A percentile compares a stretch with the other conserved stretches of the same genome.
phyloP scores from a whole-genome alignment of 2,888 invertebrate species.

The Lepidochitona cinerea region DNA sequence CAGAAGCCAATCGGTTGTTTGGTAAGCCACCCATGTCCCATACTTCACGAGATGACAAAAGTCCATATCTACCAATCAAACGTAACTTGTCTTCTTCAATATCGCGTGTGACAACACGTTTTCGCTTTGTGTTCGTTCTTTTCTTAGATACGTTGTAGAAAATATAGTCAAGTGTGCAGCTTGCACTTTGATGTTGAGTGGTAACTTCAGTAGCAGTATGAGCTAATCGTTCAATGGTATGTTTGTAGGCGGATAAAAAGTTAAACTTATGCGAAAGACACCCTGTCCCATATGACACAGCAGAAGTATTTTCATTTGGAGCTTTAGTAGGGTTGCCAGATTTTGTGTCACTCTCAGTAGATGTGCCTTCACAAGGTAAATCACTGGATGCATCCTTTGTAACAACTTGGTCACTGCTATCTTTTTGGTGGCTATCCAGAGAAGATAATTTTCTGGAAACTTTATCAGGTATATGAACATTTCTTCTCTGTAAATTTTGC shows the following conservation, averaged over 20 bases:
- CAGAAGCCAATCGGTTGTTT: slow-evolving; percentile 73
- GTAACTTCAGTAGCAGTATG: slow-evolving; percentile 77
- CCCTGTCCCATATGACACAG: slow-evolving; percentile 76
- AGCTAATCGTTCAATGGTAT: slow-evolving; percentile 56
- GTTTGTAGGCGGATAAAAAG: slow-evolving; percentile 80
- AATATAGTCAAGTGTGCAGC: slow-evolving; percentile 85
- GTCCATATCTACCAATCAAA: slow-evolving; percentile 77
- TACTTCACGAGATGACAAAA: slow-evolving; percentile 80
- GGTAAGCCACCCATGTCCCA: slow-evolving; percentile 78
- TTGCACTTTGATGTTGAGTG: slow-evolving; percentile 85
- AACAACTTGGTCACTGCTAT: neutral
- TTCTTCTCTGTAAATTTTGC: slow-evolving; percentile 17
- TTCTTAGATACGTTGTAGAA: slow-evolving; percentile 76
- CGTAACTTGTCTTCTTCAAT: slow-evolving; percentile 73
- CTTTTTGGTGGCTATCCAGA: neutral
- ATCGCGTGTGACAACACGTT: slow-evolving; percentile 20
- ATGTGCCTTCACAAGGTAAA: neutral
- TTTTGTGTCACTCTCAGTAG: neutral
- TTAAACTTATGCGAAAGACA: slow-evolving; percentile 78
- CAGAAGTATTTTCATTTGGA: neutral
- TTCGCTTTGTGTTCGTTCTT: slow-evolving; percentile 17
- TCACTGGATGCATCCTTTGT: neutral
- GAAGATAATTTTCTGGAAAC: neutral
- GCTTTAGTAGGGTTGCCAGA: neutral
- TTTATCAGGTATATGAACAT: neutral